These are phyloP conservation scores for Patiria pectinifera DNA, from an alignment of 53 echinoderm and acorn worm species.

Conservation along the genomic window DNA sequence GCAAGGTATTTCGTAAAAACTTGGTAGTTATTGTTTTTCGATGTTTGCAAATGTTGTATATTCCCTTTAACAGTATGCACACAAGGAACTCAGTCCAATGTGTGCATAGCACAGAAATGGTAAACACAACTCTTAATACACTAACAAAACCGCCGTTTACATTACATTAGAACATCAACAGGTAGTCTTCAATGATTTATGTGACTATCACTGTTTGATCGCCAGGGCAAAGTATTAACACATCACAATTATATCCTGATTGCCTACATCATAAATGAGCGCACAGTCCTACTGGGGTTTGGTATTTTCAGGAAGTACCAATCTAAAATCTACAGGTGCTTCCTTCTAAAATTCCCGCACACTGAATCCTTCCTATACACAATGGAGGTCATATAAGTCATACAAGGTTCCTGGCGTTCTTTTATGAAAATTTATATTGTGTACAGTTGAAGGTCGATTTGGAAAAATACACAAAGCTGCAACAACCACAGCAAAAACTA, in stretches of 20 bases:
- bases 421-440: background rate
- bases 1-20: no score
- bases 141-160: background rate
- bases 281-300: background rate
- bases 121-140: no score
- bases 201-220: background rate
- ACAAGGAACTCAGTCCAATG: no score
- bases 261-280: background rate
- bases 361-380: background rate
- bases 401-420: background rate
- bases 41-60: no score
- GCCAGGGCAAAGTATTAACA: background rate
- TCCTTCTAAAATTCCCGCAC: background rate
- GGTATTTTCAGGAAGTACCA: background rate
- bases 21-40: no score
- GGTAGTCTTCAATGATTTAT: background rate
- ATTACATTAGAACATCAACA: background rate
- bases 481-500: background rate
- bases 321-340: background rate
- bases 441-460: background rate
- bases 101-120: no score
- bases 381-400: background rate
- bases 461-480: background rate
- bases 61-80: no score
- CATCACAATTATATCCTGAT: background rate